These are phyloP conservation scores for Eumaeus atala DNA, from an alignment of 1,140 invertebrate genomes.

Conservation along the genomic window DNA sequence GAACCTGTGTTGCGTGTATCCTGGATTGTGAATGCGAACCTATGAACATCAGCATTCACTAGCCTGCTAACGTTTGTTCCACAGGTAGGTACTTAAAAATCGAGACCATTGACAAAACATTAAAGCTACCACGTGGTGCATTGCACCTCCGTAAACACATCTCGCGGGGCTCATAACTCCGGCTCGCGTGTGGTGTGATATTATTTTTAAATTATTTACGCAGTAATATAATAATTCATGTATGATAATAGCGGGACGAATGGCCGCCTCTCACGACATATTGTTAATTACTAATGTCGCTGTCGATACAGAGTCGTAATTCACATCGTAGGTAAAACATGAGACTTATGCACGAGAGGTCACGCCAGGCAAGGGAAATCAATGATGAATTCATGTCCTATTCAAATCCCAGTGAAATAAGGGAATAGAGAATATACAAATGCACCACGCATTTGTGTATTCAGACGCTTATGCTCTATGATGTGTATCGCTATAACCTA, in stretches of 20 bases:
- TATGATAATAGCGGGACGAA: constrained; percentile 32
- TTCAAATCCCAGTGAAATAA: no score
- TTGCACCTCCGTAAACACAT: constrained; percentile 19
- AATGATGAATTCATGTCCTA: no score
- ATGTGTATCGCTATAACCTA: no score
- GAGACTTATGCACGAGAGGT: background rate
- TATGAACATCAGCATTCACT: no score
- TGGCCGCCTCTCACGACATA: constrained; percentile 28
- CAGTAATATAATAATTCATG: constrained; percentile 33
- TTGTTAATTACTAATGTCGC: constrained; percentile 27
- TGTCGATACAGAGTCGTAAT: constrained; percentile 1
- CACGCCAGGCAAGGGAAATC: background rate
- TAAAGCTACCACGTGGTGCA: no score
- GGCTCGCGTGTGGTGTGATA: constrained; percentile 24
- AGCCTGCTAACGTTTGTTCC: no score
- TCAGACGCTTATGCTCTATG: no score
- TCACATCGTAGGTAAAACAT: background rate
- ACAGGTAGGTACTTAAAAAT: no score
- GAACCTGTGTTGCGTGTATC: background rate
- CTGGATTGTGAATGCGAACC: no score
- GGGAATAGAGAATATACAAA: no score
- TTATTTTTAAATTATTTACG: constrained; percentile 34
- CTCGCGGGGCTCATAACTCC: constrained; percentile 26
- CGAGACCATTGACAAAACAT: no score
- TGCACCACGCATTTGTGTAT: no score